Evolutionary conservation across 2,888 invertebrate genomes (phyloP).

Genomic region (Netelia melanura): DNA sequence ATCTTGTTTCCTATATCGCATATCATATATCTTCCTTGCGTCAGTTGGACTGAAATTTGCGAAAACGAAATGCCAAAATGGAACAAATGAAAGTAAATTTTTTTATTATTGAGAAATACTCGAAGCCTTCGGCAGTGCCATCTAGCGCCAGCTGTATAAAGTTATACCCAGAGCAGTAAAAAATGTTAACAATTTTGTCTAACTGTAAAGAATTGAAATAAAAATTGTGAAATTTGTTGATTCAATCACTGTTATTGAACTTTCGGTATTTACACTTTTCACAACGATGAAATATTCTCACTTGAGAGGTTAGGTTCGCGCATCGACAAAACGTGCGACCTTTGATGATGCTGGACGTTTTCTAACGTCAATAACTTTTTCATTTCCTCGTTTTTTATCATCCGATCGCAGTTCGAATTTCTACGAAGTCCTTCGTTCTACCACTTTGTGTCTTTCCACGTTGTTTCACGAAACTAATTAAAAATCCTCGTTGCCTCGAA

Average conservation of each 20-base stretch:
- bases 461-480: constrained; percentile 21
- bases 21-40: constrained; percentile 7
- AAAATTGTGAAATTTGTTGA: neutral
- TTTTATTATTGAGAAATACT: too few species aligned
- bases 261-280: neutral
- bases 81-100: too few species aligned
- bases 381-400: neutral
- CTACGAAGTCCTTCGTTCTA: neutral
- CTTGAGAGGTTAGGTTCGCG: neutral
- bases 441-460: neutral
- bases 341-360: neutral
- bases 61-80: too few species aligned
- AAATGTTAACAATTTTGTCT: neutral
- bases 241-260: neutral
- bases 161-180: too few species aligned
- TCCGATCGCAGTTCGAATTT: neutral
- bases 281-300: neutral
- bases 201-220: neutral
- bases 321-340: too few species aligned
- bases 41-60: too few species aligned
- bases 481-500: neutral
- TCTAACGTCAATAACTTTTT: neutral
- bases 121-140: too few species aligned
- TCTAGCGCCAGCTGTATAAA: too few species aligned
- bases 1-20: constrained; percentile 15